Base-by-base conservation (phyloP, 2,113 vertebrate genomes). In the Oncorhynchus mykiss region DNA sequence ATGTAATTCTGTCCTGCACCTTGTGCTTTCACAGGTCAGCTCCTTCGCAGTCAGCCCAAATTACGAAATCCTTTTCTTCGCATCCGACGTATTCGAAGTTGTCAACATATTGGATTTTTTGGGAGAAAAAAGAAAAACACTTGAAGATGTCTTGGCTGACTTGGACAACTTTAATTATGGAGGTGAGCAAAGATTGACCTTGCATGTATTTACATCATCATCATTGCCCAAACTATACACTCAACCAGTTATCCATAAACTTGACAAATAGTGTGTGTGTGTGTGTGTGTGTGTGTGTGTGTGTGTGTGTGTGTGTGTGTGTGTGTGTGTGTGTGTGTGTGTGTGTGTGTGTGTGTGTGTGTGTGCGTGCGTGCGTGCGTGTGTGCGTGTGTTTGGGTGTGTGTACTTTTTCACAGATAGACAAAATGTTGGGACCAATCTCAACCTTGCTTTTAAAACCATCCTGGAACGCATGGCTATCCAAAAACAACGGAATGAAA, bases 11-110 rank as follows among this genome's bases (percentile, higher is more conserved):
- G 20, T 79, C 1, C 34, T 25, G 67, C 2, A 39, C 71, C 16
- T 76, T 69, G 6, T 88, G 62, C 75, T 29, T 80, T 71, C 51
- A 75, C 86, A 94, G 93, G 93, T 94, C 75, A 11, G 88, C 65
- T 77, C 84, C 39, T 94, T 92, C 69, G 59, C 60, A 0, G 87
- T 91, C 62, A 76, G 57, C 66, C 93, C 93, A 59, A 94, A 92
- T 74, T 94, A 93, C 78, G 90, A 92, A 14, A 84, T 94, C 5
- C 0, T 82, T 6, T 87, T 92, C 68, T 94, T 94, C 83, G 88
- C 93, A 24, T 81, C 92, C 7, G 71, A 89, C 0, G 6, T 89
- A 4, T 3, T 0, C 0, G 6, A 70, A 57, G 67, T 91, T 57
- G 80, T 87, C 62, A 79, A 66, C 22, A 92, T 94, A 75, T 3